A percentile compares a stretch with the other conserved stretches of the same genome.
These are phyloP conservation scores for Tipula confusa DNA, from an alignment of 2,888 invertebrate species.

Conservation along the genomic window DNA sequence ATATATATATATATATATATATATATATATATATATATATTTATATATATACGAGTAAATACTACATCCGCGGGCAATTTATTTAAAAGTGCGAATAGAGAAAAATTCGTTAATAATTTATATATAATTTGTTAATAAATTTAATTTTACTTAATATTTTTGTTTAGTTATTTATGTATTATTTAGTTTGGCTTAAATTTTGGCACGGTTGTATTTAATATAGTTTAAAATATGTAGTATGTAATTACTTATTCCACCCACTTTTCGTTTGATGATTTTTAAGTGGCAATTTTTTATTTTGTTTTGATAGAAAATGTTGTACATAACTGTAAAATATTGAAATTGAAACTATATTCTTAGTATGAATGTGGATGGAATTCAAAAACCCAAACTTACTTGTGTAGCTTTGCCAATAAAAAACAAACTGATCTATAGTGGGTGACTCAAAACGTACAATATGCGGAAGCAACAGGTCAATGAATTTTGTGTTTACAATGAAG, in stretches of 20 bases:
- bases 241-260: slow-evolving; percentile 9
- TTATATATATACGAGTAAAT: too few species aligned
- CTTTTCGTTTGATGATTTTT: slow-evolving; percentile 25
- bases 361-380: not conserved
- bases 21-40: too few species aligned
- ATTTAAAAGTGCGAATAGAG: not conserved
- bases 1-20: not conserved
- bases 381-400: not conserved
- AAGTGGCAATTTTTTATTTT: not conserved
- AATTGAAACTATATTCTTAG: not conserved
- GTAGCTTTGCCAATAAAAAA: too few species aligned
- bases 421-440: not conserved
- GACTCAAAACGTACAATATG: not conserved
- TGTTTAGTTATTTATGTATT: not conserved
- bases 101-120: not conserved
- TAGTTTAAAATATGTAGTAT: not conserved
- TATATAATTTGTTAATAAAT: slow-evolving; percentile 1
- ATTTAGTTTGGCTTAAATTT: not conserved
- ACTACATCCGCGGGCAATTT: not conserved
- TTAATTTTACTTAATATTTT: not conserved
- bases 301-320: not conserved
- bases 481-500: not conserved
- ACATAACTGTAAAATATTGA: slow-evolving; percentile 9
- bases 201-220: not conserved
- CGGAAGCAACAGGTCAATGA: not conserved